Evolutionary conservation across 2,113 vertebrate genomes (phyloP).

Genomic region (Phalacrocorax aristotelis): DNA sequence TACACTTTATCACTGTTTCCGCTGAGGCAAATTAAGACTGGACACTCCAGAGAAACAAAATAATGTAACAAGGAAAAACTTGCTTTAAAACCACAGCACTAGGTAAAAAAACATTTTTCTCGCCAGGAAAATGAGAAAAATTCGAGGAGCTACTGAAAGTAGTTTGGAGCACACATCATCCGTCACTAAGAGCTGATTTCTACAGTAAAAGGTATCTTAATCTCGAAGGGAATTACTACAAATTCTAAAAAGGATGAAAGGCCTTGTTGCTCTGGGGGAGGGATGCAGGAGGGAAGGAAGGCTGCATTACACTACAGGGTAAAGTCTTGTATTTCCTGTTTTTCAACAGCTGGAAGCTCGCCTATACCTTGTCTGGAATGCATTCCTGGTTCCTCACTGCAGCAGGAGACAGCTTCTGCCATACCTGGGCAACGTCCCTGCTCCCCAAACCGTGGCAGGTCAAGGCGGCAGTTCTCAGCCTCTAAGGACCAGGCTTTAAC

Average conservation of each 20-base stretch:
- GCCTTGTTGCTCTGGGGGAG: background rate
- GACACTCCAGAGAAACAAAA: no score
- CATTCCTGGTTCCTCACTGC: background rate
- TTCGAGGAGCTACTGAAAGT: background rate
- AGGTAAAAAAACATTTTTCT: background rate
- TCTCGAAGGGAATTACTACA: background rate
- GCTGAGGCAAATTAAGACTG: background rate
- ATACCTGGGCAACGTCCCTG: background rate
- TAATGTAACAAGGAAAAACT: background rate
- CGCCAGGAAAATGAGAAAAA: background rate
- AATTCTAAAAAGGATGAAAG: background rate
- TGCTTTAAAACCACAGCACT: background rate
- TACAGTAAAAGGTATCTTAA: background rate
- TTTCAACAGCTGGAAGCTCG: background rate
- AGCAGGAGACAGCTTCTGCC: background rate
- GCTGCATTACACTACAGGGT: background rate
- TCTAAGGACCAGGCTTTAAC: background rate
- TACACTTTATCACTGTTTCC: background rate
- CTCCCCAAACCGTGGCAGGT: background rate
- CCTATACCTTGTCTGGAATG: background rate
- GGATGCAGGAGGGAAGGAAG: background rate
- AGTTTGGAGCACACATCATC: background rate
- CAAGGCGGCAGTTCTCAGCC: background rate
- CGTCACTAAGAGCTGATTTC: background rate
- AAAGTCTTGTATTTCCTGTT: background rate